A percentile compares a stretch with the other conserved stretches of the same genome.
These are phyloP conservation scores for Latrodectus hesperus DNA, from an alignment of 2,888 invertebrate species.

Conservation along the genomic window DNA sequence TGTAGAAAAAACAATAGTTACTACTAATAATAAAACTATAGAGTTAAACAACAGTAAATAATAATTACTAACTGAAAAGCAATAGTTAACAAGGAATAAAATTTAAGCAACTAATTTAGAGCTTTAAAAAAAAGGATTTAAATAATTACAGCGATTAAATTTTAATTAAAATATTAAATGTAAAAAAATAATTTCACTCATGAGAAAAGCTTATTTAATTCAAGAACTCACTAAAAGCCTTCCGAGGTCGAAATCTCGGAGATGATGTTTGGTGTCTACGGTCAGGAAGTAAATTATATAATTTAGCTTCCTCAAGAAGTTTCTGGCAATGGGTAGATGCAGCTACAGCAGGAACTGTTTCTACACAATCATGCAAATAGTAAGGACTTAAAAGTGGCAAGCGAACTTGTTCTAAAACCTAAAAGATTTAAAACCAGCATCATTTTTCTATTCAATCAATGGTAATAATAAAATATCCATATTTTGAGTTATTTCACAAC, in stretches of 20 bases:
- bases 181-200: not conserved
- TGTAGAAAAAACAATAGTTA: no score
- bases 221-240: conserved; percentile 69
- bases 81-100: no score
- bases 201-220: not conserved
- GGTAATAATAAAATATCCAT: no score
- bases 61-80: no score
- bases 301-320: conserved; percentile 77
- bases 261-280: conserved; percentile 75
- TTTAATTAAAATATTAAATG: no score
- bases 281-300: conserved; percentile 77
- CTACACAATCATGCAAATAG: conserved; percentile 77
- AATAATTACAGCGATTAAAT: no score
- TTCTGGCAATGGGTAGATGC: conserved; percentile 75
- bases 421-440: not conserved
- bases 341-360: conserved; percentile 74
- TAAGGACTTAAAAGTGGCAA: conserved; percentile 77
- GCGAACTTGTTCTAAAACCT: conserved; percentile 77
- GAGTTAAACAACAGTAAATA: no score
- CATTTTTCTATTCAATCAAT: no score
- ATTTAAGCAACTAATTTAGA: no score
- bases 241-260: conserved; percentile 75
- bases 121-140: no score
- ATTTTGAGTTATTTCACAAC: no score
- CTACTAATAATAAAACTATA: no score